A percentile compares a stretch with the other conserved stretches of the same genome.
phyloP scores from a whole-genome alignment of 1,140 invertebrate genomes.

The Cardiocondyla obscurior region DNA sequence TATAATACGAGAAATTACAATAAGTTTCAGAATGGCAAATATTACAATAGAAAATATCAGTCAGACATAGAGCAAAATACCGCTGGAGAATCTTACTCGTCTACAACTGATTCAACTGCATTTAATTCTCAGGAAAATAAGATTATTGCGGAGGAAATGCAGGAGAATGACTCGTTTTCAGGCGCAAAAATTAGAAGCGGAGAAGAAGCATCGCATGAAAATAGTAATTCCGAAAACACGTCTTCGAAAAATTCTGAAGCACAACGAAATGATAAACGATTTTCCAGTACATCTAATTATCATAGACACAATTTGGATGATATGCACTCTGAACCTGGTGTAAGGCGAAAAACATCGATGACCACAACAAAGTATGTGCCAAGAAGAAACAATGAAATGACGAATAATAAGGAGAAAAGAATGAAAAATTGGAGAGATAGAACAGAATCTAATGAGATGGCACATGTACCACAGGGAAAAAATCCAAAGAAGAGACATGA shows the following conservation, averaged over 20 bases:
- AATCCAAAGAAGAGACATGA: conserved; percentile 70
- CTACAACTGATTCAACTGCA: neutral
- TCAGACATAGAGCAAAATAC: conserved; percentile 44
- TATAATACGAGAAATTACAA: conserved; percentile 51
- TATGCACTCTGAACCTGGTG: neutral
- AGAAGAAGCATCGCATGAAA: conserved; percentile 3
- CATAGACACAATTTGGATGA: conserved; percentile 49
- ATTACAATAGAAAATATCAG: conserved; percentile 60
- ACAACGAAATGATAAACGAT: conserved; percentile 56
- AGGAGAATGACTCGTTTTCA: conserved; percentile 33
- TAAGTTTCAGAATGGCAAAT: conserved; percentile 72
- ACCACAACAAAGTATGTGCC: conserved; percentile 42
- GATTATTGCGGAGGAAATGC: neutral
- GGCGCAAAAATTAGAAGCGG: neutral
- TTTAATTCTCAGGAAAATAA: conserved; percentile 44
- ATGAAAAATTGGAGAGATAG: conserved; percentile 75
- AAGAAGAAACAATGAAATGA: conserved; percentile 58
- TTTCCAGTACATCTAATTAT: conserved; percentile 21
- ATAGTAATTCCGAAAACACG: conserved; percentile 25
- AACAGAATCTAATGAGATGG: conserved; percentile 52
- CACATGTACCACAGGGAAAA: conserved; percentile 51
- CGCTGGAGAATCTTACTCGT: neutral
- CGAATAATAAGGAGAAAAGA: conserved; percentile 66
- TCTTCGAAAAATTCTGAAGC: conserved; percentile 41
- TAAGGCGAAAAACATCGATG: conserved; percentile 6